phyloP scores from a whole-genome alignment of 2,888 invertebrate species.

The Fragum fragum region DNA sequence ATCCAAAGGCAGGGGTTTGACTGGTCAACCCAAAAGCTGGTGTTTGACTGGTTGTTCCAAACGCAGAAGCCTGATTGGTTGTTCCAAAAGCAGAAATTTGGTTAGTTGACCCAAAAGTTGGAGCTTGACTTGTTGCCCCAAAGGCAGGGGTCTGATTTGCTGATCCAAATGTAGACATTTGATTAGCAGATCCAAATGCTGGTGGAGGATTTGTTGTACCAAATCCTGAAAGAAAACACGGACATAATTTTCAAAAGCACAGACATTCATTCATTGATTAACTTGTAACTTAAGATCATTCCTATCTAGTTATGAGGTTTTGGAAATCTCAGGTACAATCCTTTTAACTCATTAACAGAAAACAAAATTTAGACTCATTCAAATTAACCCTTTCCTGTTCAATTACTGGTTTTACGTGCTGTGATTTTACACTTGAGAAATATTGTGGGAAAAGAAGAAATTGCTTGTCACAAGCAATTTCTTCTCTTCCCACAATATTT shows the following conservation, averaged over 20 bases:
- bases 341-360: too few species aligned
- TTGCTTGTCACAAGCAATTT: too few species aligned
- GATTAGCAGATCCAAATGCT: slow-evolving; percentile 49
- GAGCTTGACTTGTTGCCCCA: slow-evolving; percentile 29
- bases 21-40: slow-evolving; percentile 47
- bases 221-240: slow-evolving; percentile 38
- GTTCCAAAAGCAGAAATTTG: slow-evolving; percentile 59
- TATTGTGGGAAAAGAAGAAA: too few species aligned
- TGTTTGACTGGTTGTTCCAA: slow-evolving; percentile 52
- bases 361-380: too few species aligned
- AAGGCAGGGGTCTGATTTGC: slow-evolving; percentile 29
- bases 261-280: too few species aligned
- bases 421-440: too few species aligned
- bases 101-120: slow-evolving; percentile 50
- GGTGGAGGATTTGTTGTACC: slow-evolving; percentile 46
- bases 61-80: slow-evolving; percentile 44
- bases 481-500: too few species aligned
- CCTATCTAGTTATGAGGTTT: too few species aligned
- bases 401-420: too few species aligned
- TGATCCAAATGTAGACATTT: slow-evolving; percentile 46
- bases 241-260: background rate
- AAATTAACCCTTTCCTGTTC: too few species aligned
- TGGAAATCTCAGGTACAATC: too few species aligned
- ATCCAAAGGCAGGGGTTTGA: slow-evolving; percentile 44
- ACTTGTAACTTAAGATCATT: too few species aligned